phyloP scores from a whole-genome alignment of 2,113 vertebrate genomes.

The Otocyon megalotis region DNA sequence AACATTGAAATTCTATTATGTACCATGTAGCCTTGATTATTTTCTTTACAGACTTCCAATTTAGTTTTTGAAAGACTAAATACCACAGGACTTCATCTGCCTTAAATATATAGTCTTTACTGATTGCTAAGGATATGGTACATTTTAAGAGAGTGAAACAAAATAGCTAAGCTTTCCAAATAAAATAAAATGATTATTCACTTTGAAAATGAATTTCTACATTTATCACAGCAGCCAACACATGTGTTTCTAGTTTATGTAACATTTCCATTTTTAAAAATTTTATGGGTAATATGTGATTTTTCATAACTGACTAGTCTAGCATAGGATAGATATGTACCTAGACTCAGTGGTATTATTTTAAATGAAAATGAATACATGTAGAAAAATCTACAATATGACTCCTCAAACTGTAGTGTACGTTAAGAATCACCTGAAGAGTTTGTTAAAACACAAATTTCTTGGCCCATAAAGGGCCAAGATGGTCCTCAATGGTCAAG shows the following conservation, averaged over 20 bases:
- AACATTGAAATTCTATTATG: not conserved
- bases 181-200: not conserved
- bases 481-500: too few relatives aligned
- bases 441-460: not conserved
- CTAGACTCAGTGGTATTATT: not conserved
- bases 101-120: not conserved
- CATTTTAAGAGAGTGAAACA: slow-evolving; percentile 26
- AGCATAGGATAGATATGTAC: not conserved
- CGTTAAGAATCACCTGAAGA: not conserved
- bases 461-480: not conserved
- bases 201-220: slow-evolving; percentile 41
- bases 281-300: not conserved
- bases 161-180: not conserved
- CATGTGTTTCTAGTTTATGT: not conserved
- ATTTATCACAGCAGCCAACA: slow-evolving; percentile 1
- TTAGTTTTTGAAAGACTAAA: not conserved
- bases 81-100: not conserved
- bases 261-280: not conserved
- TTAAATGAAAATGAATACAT: not conserved
- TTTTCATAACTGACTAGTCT: slow-evolving; percentile 1
- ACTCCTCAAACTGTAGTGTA: not conserved
- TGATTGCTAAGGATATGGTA: not conserved
- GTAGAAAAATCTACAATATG: not conserved
- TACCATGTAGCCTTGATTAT: not conserved
- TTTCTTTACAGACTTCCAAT: slow-evolving; percentile 21